Base-by-base conservation (phyloP, 2,113 vertebrate genomes). In the Neogale vison region DNA sequence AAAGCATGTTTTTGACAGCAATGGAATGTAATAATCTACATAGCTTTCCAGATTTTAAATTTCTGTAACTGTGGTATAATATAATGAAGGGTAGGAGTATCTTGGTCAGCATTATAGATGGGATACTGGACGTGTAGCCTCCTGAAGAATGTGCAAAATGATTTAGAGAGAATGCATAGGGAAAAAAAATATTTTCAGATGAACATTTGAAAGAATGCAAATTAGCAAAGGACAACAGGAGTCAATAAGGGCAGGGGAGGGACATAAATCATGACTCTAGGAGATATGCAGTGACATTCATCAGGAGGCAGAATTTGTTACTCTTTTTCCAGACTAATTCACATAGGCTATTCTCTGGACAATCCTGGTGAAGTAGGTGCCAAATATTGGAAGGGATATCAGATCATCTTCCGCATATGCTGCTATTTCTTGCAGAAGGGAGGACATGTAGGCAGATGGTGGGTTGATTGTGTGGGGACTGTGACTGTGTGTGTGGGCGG, bases 271-370 rank as follows among this genome's bases (percentile, higher is more conserved):
- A 65, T 1, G 15, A 67, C 77, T 85, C 15, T 45, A 61, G 52
- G 52, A 96, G 74, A 39, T 85, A 63, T 1, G 2, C 55, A 87
- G 31, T 83, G 90, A n/a, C 57, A 42, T 57, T 82, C 82, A 67
- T 21, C 52, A 34, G 26, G 52, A 82, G n/a, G 26, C 67, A 1
- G 57, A 45, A 42, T 84, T 65, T 85, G 42, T 47, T 91, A 3
- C 11, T 96, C 82, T 96, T 93, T 71, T 24, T 55, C 31, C 8
- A 24, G 13, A 18, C 52, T 81, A 42, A 96, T 97, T 92, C 96
- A 50, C 83, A 74, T 83, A 61, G 45, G 29, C 93, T 95, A 77
- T 69, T 36, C 39, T 89, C 52, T 71, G n/a, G 10, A 59, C 24
- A 55, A 36, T 47, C 23, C 15, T 88, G 45, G 34, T 42, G 42